A percentile compares a stretch with the other conserved stretches of the same genome.
Evolutionary conservation across 2,888 invertebrate species (phyloP).

Genomic region (Arrhopalites spinosus): DNA sequence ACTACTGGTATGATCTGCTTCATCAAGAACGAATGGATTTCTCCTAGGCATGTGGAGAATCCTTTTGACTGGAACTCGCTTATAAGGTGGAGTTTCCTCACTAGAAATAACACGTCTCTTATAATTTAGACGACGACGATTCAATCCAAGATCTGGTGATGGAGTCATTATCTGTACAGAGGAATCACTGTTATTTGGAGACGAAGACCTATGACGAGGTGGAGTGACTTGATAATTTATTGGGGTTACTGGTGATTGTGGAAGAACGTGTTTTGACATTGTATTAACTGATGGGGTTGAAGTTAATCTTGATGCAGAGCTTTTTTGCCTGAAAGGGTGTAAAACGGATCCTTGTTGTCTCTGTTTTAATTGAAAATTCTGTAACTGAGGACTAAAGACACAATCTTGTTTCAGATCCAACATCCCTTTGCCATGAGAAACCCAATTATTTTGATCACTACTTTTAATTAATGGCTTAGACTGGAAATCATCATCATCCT

Average conservation of each 20-base stretch:
- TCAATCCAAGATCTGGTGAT: neutral
- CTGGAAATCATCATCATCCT: conserved; percentile 77
- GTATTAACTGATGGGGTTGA: too few species aligned
- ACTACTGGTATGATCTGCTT: conserved; percentile 61
- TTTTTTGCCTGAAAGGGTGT: too few species aligned
- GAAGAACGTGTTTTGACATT: too few species aligned
- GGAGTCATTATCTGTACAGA: neutral
- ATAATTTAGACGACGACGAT: neutral
- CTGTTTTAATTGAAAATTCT: conserved; percentile 3
- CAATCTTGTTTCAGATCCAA: too few species aligned
- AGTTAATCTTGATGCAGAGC: too few species aligned
- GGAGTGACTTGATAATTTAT: too few species aligned
- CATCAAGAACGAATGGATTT: conserved; percentile 69
- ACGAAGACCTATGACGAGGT: too few species aligned
- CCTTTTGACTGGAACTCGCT: neutral
- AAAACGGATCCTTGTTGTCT: neutral
- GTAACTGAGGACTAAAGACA: conserved; percentile 6
- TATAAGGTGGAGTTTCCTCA: conserved; percentile 8
- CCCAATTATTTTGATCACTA: too few species aligned
- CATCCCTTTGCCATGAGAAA: too few species aligned
- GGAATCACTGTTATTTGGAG: too few species aligned
- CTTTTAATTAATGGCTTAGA: too few species aligned
- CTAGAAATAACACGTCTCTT: conserved; percentile 22
- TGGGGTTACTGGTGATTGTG: too few species aligned
- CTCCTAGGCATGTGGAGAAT: neutral